Evolutionary conservation across 2,797 vertebrate species (phyloP), one percentile per base, ranked within the genome.

Genomic region (Orestias chungarensis): DNA sequence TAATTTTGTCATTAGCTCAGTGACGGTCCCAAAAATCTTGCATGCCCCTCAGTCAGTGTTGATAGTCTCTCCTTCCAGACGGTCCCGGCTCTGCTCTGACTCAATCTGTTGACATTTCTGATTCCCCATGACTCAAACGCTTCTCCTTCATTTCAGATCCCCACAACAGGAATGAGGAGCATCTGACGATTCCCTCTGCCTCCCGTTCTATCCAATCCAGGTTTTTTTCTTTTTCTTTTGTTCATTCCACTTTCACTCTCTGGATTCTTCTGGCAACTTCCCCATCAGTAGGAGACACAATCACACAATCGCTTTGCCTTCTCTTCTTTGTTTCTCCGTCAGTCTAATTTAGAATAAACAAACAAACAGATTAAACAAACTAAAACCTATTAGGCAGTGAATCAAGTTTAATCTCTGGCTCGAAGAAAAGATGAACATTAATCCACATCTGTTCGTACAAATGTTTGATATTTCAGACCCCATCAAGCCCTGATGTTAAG

Each of bases 361-460:
- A n/a, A n/a, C n/a, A n/a, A 90, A 91, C 84, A 70, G 82, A 35
- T n/a, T n/a, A n/a, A 76, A n/a, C 82, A 86, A 87, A 73, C 73
- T 80, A 91, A 93, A 94, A 92, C 88, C 92, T 93, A 92, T 93
- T 92, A 90, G 88, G 79, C 82, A 43, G 82, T 90, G 93, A 94
- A 94, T 93, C 93, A 93, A 85, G 82, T 91, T 93, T 95, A 93
- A 94, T 94, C 92, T 94, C 85, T 85, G 77, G 92, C 84, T 93
- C 84, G 89, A 94, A 92, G 93, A 92, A 93, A 94, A 94, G 91
- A 94, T 93, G 89, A 94, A 91, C 90, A 94, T 92, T 94, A 95
- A 94, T 95, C 93, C 94, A 93, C 94, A 94, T 94, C 93, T 95
- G 93, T 93, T 89, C 91, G 89, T 90, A 92, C 92, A 93, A 94